These are phyloP conservation scores for Thymelicus acteon DNA, from an alignment of 2,888 invertebrate species.

Conservation along the genomic window DNA sequence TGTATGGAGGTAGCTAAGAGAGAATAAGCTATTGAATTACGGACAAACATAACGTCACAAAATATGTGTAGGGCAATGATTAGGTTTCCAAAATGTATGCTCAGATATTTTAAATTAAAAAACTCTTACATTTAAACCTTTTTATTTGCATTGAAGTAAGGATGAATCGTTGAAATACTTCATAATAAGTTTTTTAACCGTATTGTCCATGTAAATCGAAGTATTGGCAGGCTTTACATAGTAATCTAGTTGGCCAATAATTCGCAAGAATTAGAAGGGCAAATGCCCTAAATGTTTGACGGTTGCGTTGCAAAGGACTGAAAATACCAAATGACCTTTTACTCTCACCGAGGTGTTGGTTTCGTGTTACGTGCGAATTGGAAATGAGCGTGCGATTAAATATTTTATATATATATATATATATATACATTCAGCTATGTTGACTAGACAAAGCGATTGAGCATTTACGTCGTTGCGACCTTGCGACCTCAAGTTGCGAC, in stretches of 20 bases:
- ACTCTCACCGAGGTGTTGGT: background rate
- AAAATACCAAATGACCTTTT: conserved; percentile 15
- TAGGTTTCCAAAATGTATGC: too few relatives aligned
- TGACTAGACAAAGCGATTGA: too few relatives aligned
- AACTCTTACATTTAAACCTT: too few relatives aligned
- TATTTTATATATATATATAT: background rate
- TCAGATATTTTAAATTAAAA: too few relatives aligned
- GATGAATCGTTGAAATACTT: too few relatives aligned
- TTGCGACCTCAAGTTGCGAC: too few relatives aligned
- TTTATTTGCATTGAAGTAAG: too few relatives aligned
- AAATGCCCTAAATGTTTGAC: conserved; percentile 13
- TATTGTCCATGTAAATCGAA: background rate
- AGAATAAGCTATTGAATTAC: too few relatives aligned
- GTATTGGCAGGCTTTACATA: background rate
- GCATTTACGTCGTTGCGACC: too few relatives aligned
- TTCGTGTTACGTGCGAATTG: background rate
- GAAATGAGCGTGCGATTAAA: background rate
- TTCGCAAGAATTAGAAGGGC: conserved; percentile 10
- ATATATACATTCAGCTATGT: background rate
- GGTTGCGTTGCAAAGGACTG: background rate
- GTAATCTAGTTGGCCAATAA: conserved; percentile 3
- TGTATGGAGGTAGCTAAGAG: too few relatives aligned
- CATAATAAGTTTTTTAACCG: background rate
- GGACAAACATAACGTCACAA: too few relatives aligned
- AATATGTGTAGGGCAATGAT: too few relatives aligned